These are phyloP conservation scores for Drosophila percnosoma DNA, from an alignment of 2,888 invertebrate species.

Conservation along the genomic window DNA sequence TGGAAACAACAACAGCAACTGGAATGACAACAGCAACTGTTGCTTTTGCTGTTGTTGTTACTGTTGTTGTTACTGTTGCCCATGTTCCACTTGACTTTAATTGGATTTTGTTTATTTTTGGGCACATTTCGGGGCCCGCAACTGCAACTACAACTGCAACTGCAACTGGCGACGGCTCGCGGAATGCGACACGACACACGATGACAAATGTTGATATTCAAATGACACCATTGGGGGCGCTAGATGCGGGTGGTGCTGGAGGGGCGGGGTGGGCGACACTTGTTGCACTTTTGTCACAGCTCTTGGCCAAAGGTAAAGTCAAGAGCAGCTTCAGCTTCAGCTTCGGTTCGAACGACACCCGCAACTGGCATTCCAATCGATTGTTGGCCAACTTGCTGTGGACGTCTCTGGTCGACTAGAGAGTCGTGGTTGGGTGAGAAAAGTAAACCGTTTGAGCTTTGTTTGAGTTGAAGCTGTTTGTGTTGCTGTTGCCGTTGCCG, in stretches of 20 bases:
- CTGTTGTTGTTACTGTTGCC: conserved; percentile 35
- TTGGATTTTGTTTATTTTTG: conserved; percentile 78
- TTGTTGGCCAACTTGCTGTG: conserved; percentile 65
- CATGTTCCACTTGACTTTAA: conserved; percentile 75
- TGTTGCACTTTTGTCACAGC: conserved; percentile 62
- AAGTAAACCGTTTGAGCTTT: conserved; percentile 64
- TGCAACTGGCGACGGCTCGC: conserved; percentile 57
- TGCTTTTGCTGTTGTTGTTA: conserved; percentile 27
- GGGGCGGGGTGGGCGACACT: conserved; percentile 33
- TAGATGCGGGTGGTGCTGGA: conserved; percentile 32
- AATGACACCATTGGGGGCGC: conserved; percentile 70
- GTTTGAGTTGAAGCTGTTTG: conserved; percentile 36
- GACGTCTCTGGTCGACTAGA: conserved; percentile 48
- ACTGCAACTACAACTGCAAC: conserved; percentile 24
- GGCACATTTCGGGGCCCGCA: conserved; percentile 65
- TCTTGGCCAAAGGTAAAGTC: conserved; percentile 25
- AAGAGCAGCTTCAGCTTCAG: conserved; percentile 19
- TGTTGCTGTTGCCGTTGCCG: conserved; percentile 3
- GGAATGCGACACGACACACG: conserved; percentile 79
- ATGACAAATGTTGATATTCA: conserved; percentile 81
- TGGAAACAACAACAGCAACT: conserved; percentile 23
- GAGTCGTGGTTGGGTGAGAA: conserved; percentile 61
- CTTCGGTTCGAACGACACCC: conserved; percentile 55
- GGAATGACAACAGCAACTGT: conserved; percentile 29
- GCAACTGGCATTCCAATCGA: conserved; percentile 73